phyloP scores from a whole-genome alignment of 2,113 vertebrate genomes.

The Myocastor coypus region DNA sequence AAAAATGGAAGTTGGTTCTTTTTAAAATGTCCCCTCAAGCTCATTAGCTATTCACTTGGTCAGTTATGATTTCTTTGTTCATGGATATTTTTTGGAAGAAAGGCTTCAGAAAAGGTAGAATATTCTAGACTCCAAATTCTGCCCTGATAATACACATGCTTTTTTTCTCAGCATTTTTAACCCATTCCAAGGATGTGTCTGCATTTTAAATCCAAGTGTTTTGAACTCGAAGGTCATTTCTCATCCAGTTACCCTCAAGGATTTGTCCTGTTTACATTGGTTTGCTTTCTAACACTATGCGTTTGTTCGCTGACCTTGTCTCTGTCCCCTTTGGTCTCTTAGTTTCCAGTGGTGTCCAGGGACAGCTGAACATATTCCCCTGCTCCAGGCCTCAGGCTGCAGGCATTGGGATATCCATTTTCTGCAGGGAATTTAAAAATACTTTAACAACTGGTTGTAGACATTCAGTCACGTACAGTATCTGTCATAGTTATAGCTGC shows the following conservation, averaged over 20 bases:
- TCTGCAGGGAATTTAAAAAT: background rate
- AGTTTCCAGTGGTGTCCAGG: background rate
- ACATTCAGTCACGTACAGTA: background rate
- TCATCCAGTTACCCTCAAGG: background rate
- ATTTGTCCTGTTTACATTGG: constrained; percentile 18
- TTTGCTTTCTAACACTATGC: background rate
- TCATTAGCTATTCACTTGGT: background rate
- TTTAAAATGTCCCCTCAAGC: background rate
- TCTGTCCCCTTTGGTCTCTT: background rate
- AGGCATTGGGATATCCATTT: background rate
- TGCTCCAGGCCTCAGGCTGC: rapidly evolving
- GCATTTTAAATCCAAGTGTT: constrained; percentile 4
- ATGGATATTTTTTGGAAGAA: constrained; percentile 29
- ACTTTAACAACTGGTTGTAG: background rate
- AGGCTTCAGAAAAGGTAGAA: background rate
- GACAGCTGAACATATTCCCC: background rate
- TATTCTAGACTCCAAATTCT: background rate
- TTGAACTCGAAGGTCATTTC: constrained; percentile 42
- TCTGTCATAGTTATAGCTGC: background rate
- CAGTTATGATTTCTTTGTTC: background rate
- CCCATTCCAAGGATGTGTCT: background rate
- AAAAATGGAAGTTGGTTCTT: background rate
- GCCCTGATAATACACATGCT: background rate
- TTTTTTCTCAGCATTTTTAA: background rate
- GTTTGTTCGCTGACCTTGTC: background rate